Base-by-base conservation (phyloP, 1,140 invertebrate genomes). In the Phortica variegata region DNA sequence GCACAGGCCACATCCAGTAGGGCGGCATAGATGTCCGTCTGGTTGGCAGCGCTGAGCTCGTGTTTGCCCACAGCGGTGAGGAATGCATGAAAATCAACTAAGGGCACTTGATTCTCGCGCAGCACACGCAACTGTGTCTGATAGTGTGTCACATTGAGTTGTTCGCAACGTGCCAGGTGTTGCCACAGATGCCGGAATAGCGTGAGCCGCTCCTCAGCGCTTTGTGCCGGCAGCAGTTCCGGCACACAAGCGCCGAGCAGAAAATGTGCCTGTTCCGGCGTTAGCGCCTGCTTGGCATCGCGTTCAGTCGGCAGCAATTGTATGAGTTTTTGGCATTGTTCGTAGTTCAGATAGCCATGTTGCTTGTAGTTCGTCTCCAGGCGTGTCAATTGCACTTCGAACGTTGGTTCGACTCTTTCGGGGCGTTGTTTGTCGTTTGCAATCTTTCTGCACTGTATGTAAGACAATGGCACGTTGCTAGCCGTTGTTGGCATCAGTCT, bases 1-100 rank as follows among this genome's bases (percentile, higher is more conserved):
- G 79, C 70, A 48, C 79, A 81, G 29, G 69, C 69, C 42, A 77
- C 72, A 17, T 70, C 60, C 29, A 80, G 43, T 3, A 80, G 52
- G 2, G 66, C 52, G 31, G 65, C 63, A 47, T 74, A 78, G 0
- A 69, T 68, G 23, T 68, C 49, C 29, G 29, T 34, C 63, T 47
- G 8, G 60, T 58, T 40, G 55, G 17, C 29, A 65, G 31, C 1
- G 31, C n/a, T 0, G 40, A 38, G 40, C 57, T 59, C 7, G 48
- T 41, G 1, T 50, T 68, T 56, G 26, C 50, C 60, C 0, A 56
- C 31, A 9, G 58, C 53, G 12, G 57, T 38, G 6, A 75, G 39
- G n/a, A 74, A 48, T 2, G 47, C 40, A 0, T 56, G 61, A 26
- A 68, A 52, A n/a, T 75, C 58, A 5, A 34, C 2, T 15, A 74